Evolutionary conservation across 1,140 invertebrate genomes (phyloP).

Genomic region (Ceratosolen fusciceps): DNA sequence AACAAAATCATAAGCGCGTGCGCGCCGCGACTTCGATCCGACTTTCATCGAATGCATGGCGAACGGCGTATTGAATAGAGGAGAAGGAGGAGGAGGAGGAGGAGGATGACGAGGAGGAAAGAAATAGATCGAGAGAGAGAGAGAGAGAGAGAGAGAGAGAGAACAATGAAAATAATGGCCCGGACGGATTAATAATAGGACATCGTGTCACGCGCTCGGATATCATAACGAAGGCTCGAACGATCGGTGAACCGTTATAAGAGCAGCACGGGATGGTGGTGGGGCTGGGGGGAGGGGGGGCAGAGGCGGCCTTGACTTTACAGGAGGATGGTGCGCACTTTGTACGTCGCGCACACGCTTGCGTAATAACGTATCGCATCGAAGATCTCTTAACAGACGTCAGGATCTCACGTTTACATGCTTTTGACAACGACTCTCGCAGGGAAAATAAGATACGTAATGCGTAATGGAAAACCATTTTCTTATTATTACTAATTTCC

Average conservation of each 20-base stretch:
- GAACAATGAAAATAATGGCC: background rate
- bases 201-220: background rate
- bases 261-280: no score
- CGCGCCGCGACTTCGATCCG: background rate
- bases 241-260: slow-evolving; percentile 28
- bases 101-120: background rate
- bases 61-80: background rate
- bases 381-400: background rate
- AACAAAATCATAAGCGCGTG: background rate
- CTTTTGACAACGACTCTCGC: background rate
- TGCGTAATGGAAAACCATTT: background rate
- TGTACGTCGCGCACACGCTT: background rate
- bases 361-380: slow-evolving; percentile 20
- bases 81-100: background rate
- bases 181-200: slow-evolving; percentile 3
- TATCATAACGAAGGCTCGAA: background rate
- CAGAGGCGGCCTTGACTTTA: slow-evolving; percentile 34
- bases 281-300: no score
- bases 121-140: background rate
- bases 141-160: no score
- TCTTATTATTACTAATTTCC: no score
- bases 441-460: background rate
- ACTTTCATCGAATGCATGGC: slow-evolving; percentile 5
- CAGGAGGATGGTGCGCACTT: slow-evolving; percentile 12
- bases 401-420: slow-evolving; percentile 5